phyloP scores from a whole-genome alignment of 2,113 vertebrate genomes.

The Coturnix japonica region DNA sequence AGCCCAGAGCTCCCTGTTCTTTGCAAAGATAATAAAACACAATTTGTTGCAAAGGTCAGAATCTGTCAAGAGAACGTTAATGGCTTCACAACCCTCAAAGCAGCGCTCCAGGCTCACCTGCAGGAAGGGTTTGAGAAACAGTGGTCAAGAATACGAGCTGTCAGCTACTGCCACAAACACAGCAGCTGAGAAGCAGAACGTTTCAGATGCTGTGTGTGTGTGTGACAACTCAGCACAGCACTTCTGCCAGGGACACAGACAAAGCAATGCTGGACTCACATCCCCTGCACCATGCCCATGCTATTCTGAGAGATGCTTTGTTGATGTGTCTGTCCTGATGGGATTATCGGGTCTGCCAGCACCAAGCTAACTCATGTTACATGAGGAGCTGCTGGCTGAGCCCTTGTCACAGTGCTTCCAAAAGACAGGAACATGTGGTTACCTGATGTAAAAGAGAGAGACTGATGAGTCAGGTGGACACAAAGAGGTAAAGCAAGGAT shows the following conservation, averaged over 20 bases:
- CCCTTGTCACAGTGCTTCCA: background rate
- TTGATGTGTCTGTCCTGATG: background rate
- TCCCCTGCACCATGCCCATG: background rate
- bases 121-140: background rate
- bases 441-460: background rate
- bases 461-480: background rate
- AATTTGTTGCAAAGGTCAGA: background rate
- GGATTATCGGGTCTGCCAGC: background rate
- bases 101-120: background rate
- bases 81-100: background rate
- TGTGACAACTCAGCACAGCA: background rate
- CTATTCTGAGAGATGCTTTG: background rate
- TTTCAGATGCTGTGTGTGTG: accelerated
- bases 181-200: accelerated
- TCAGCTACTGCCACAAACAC: background rate
- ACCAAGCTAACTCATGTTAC: background rate
- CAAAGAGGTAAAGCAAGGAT: background rate
- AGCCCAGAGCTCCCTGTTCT: background rate
- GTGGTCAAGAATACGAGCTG: background rate
- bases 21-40: background rate
- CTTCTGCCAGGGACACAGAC: background rate
- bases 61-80: background rate
- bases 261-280: background rate
- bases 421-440: background rate
- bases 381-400: background rate